Percentiles rank a stretch among this genome's conserved stretches.
Conservation (phyloP, 2,113 vertebrate species). For the Ameiurus melas region DNA sequence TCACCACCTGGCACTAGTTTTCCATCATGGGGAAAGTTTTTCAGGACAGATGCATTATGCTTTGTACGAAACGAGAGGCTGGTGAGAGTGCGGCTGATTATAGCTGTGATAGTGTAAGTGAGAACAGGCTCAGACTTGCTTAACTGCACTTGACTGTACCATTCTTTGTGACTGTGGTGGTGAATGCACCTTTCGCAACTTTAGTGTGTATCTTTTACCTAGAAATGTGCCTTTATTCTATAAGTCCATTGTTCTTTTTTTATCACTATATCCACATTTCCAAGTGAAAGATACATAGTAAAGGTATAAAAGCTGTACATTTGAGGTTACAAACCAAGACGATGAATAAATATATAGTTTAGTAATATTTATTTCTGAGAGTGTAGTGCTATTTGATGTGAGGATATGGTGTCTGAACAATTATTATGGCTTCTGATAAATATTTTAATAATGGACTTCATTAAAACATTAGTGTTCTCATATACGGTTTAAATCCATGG, state of each 20-base stretch:
- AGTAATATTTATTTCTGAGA: background rate
- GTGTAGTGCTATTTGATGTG: background rate
- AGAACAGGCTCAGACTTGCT: too few relatives aligned
- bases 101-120: too few relatives aligned
- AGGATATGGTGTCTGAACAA: background rate
- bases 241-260: background rate
- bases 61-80: too few relatives aligned
- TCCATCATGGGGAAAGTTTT: too few relatives aligned
- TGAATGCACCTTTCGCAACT: too few relatives aligned
- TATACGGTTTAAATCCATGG: too few relatives aligned
- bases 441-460: too few relatives aligned
- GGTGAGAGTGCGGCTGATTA: too few relatives aligned
- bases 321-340: background rate
- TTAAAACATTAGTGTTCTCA: too few relatives aligned
- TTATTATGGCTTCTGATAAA: too few relatives aligned
- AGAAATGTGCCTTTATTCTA: background rate
- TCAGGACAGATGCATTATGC: too few relatives aligned
- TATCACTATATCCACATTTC: background rate
- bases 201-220: background rate
- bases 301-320: background rate
- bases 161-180: background rate
- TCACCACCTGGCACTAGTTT: too few relatives aligned
- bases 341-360: background rate
- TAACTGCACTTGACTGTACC: background rate
- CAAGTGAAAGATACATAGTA: background rate